phyloP scores from a whole-genome alignment of 2,888 invertebrate genomes.

The Dasysyrphus albostriatus region DNA sequence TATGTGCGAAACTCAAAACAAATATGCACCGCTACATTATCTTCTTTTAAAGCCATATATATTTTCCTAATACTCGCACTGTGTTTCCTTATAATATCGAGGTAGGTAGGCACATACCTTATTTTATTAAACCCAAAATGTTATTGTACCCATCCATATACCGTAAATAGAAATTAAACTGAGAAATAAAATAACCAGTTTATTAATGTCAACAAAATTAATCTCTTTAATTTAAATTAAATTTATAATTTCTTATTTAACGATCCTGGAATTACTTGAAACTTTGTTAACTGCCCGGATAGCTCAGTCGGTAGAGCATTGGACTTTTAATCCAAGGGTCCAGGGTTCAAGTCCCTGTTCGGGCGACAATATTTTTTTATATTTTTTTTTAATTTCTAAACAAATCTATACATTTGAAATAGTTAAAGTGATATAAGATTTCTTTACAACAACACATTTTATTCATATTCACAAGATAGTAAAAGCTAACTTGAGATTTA shows the following conservation, averaged over 20 bases:
- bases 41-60: too few relatives aligned
- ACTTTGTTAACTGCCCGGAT: slow-evolving; percentile 40
- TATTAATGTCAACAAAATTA: too few relatives aligned
- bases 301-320: slow-evolving; percentile 74
- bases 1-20: too few relatives aligned
- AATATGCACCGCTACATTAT: too few relatives aligned
- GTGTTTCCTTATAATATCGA: too few relatives aligned
- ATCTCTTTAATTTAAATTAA: not conserved
- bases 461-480: too few relatives aligned
- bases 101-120: too few relatives aligned
- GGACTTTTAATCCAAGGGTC: slow-evolving; percentile 75
- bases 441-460: not conserved
- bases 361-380: slow-evolving; percentile 35
- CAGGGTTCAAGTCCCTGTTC: slow-evolving; percentile 74
- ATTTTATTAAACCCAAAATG: too few relatives aligned
- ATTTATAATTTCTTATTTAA: not conserved
- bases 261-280: not conserved
- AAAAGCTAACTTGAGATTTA: too few relatives aligned
- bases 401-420: not conserved
- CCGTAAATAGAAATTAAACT: not conserved
- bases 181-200: not conserved
- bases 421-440: too few relatives aligned
- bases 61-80: too few relatives aligned
- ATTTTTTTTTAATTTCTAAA: not conserved
- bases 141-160: too few relatives aligned